These are phyloP conservation scores for Synanthedon andrenaeformis DNA, from an alignment of 2,888 invertebrate species.

Conservation along the genomic window DNA sequence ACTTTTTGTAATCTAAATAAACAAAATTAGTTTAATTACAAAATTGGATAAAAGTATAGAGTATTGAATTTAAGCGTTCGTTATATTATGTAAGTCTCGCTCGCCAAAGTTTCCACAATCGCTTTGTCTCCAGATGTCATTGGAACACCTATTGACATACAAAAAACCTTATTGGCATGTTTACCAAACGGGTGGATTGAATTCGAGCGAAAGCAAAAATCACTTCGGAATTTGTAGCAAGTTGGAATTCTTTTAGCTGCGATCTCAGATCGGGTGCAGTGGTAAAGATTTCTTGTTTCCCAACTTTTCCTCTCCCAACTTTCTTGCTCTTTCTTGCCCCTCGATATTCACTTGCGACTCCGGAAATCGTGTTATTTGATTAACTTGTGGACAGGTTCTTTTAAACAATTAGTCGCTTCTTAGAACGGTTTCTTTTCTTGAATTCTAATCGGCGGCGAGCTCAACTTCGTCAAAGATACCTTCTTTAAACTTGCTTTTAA, in stretches of 20 bases:
- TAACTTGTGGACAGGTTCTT: conserved; percentile 53
- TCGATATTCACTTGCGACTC: conserved; percentile 47
- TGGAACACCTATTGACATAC: not conserved
- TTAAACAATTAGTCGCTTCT: conserved; percentile 52
- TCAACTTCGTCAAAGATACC: too few relatives aligned
- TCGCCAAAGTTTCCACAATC: not conserved
- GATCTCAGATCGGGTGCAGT: not conserved
- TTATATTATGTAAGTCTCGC: not conserved
- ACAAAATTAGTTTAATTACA: too few relatives aligned
- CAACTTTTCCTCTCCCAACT: conserved; percentile 21
- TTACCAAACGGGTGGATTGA: not conserved
- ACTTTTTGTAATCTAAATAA: too few relatives aligned
- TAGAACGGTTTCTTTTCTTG: conserved; percentile 23
- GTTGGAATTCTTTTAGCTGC: not conserved
- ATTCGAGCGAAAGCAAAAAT: not conserved
- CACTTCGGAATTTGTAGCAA: not conserved
- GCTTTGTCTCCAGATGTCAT: not conserved
- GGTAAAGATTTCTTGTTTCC: conserved; percentile 7
- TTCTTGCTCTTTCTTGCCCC: conserved; percentile 1
- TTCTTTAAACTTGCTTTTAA: too few relatives aligned
- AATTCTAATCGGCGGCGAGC: conserved; percentile 12
- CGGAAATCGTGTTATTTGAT: conserved; percentile 52
- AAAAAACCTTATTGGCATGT: not conserved
- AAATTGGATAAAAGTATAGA: too few relatives aligned
- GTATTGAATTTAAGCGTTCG: too few relatives aligned